Base-by-base conservation (phyloP, 2,888 invertebrate species). In the Bembecia ichneumoniformis region DNA sequence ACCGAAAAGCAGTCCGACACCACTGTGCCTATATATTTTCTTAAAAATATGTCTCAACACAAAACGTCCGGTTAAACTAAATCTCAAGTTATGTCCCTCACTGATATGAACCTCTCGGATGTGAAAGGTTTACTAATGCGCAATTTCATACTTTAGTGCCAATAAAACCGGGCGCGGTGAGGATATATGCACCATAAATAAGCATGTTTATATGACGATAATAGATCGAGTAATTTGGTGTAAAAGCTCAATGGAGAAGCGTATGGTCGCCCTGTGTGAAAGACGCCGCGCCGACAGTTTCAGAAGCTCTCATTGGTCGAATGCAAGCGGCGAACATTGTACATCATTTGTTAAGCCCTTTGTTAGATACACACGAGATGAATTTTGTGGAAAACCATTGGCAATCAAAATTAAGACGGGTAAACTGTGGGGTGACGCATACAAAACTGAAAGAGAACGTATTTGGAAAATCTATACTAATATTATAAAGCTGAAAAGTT, bases 81-180 rank as follows among this genome's bases (percentile, higher is more conserved):
- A 81, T 82, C 79, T 71, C 68, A 60, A 74, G 77, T 82, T 80
- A 83, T 80, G 69, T 67, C 59, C 66, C 60, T 58, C 59, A 55
- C 63, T 67, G 77, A 79, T 77, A 76, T 72, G 77, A 74, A 66
- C 66, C 68, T 64, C 56, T 64, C 56, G 60, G 61, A 77, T 78
- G 78, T 81, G 82, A 79, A 81, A 77, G 77, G 77, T 68, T 69
- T 74, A 76, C 81, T 81, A 82, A 83, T 79, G 73, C 68, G 70
- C 72, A 81, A 80, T 82, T 82, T 80, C 73, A 74, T 76, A 77
- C 75, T 86, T 86, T 82, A 84, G 61, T 80, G 72, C 71, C 81
- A 67, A 78, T 86, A 84, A 86, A 83, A 76, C 58, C 69, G 71
- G 66, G 65, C 63, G 68, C 64, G 62, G 68, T 63, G 61, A 68